Evolutionary conservation across 1,140 invertebrate genomes (phyloP).

Genomic region (Pantala flavescens): DNA sequence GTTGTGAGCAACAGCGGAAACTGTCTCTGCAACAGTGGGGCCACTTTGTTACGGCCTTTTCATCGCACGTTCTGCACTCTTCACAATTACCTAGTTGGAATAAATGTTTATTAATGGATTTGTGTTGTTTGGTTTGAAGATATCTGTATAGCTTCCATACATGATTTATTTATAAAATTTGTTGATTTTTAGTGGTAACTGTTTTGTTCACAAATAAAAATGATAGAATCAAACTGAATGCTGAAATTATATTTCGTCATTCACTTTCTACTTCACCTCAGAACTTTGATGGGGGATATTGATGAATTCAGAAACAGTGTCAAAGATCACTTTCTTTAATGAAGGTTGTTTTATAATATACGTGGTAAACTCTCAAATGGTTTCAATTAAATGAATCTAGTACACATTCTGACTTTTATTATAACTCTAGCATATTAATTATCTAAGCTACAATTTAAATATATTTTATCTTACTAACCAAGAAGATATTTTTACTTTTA

Average conservation of each 20-base stretch:
- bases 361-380: too few relatives aligned
- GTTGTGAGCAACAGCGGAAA: constrained; percentile 35
- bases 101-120: background rate
- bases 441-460: too few relatives aligned
- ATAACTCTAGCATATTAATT: too few relatives aligned
- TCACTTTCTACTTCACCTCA: background rate
- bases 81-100: constrained; percentile 34
- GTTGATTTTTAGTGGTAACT: constrained; percentile 8
- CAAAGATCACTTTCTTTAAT: too few relatives aligned
- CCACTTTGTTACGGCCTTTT: constrained; percentile 35
- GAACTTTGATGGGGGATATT: too few relatives aligned
- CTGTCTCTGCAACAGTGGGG: constrained; percentile 36
- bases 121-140: background rate
- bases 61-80: constrained; percentile 35
- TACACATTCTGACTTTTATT: too few relatives aligned
- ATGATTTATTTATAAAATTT: background rate
- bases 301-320: too few relatives aligned
- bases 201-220: background rate
- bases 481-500: too few relatives aligned
- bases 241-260: background rate
- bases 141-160: background rate
- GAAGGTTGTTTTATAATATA: too few relatives aligned
- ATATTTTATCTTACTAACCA: too few relatives aligned
- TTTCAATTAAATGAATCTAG: too few relatives aligned
- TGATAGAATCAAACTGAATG: background rate